Conservation (phyloP, 2,797 vertebrate genomes). For the Bradypodion ventrale region DNA sequence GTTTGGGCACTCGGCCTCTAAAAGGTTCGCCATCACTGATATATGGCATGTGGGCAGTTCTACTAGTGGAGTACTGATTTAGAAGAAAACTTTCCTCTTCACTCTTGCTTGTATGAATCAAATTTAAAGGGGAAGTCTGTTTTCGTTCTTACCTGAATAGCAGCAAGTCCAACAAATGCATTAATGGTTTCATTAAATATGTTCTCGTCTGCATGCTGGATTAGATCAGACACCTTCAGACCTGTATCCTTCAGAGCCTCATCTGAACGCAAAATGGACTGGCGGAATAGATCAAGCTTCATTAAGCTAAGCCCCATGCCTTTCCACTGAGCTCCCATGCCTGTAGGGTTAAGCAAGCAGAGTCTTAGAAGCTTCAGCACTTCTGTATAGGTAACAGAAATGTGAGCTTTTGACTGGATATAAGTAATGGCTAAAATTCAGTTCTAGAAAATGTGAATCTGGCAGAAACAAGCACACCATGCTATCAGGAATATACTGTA, state of each 20-base stretch:
- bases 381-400: fast-evolving
- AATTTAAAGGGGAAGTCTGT: background rate
- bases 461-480: too few relatives aligned
- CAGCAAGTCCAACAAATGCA: constrained; percentile 92
- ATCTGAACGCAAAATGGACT: constrained; percentile 89
- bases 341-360: constrained; percentile 67
- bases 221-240: constrained; percentile 85
- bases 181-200: constrained; percentile 90
- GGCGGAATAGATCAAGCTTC: constrained; percentile 84
- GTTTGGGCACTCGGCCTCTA: too few relatives aligned
- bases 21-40: too few relatives aligned
- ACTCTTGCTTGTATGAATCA: background rate
- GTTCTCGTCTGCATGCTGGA: constrained; percentile 83
- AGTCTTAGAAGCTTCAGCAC: background rate
- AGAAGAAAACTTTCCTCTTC: background rate
- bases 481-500: too few relatives aligned
- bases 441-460: background rate
- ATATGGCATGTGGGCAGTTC: too few relatives aligned
- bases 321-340: constrained; percentile 96
- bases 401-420: background rate
- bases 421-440: background rate
- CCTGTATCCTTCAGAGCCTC: constrained; percentile 83
- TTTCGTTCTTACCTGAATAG: constrained; percentile 85
- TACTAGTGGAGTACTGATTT: background rate
- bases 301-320: constrained; percentile 94